These are phyloP conservation scores for Caracal caracal DNA, from an alignment of 2,113 vertebrate genomes.

Conservation along the genomic window DNA sequence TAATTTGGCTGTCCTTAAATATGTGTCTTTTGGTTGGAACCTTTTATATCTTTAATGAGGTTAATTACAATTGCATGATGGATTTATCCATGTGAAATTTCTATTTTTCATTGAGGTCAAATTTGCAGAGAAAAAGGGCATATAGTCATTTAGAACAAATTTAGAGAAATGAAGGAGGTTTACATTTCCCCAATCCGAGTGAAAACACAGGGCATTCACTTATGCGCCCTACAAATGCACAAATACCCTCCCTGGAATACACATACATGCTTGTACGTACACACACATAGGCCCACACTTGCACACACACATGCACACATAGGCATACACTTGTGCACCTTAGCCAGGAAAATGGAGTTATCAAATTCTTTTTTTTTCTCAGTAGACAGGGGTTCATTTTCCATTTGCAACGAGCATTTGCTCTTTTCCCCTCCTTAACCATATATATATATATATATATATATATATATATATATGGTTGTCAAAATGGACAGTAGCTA, in stretches of 20 bases:
- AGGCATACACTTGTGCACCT: fast-evolving
- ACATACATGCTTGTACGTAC: no score
- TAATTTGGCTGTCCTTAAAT: slow-evolving; percentile 13
- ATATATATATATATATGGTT: no score
- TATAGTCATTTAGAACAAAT: slow-evolving; percentile 1
- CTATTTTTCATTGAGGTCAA: slow-evolving; percentile 52
- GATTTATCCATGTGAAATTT: slow-evolving; percentile 52
- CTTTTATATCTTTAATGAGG: slow-evolving; percentile 45
- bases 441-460: not conserved
- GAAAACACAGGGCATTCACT: not conserved
- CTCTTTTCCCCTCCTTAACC: not conserved
- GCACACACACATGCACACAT: no score
- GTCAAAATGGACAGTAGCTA: not conserved
- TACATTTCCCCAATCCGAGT: not conserved
- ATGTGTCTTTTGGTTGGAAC: not conserved
- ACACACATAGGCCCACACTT: no score
- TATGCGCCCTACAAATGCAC: not conserved
- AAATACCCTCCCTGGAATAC: not conserved
- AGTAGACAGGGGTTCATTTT: not conserved
- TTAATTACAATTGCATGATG: slow-evolving; percentile 61
- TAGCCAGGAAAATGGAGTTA: not conserved
- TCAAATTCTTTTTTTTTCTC: not conserved
- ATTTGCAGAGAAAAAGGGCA: slow-evolving; percentile 10
- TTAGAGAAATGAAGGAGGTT: not conserved
- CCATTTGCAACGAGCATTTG: not conserved